Percentiles rank a stretch among this genome's conserved stretches.
phyloP scores from a whole-genome alignment of 2,113 vertebrate species.

The Motacilla alba region DNA sequence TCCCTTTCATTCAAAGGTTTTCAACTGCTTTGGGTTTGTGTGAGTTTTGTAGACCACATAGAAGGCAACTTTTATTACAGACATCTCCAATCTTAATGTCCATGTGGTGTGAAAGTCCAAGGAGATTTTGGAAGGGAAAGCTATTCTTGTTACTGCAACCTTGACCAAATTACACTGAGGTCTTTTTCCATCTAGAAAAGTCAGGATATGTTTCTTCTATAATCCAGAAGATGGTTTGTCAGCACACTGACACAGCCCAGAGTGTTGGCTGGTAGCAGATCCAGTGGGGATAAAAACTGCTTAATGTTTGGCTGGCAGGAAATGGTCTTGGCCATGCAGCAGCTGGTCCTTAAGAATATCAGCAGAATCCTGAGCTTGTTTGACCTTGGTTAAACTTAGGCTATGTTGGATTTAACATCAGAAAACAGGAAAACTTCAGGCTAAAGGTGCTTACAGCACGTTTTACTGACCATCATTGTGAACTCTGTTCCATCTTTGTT shows the following conservation, averaged over 20 bases:
- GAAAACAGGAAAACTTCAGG: background rate
- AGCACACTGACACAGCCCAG: background rate
- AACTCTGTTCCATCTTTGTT: background rate
- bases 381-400: background rate
- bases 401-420: background rate
- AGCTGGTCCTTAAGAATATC: background rate
- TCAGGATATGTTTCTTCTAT: background rate
- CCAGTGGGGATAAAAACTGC: background rate
- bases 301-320: background rate
- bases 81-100: background rate
- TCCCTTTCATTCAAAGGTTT: background rate
- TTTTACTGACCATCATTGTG: background rate
- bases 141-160: background rate
- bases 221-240: background rate
- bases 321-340: background rate
- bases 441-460: background rate
- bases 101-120: background rate
- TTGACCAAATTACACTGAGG: background rate
- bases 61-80: background rate
- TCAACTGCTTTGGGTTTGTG: background rate
- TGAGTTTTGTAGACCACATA: background rate
- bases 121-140: background rate
- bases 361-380: background rate
- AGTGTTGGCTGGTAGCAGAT: background rate
- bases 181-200: background rate